Conservation (phyloP, 2,888 invertebrate genomes). For the Volucella inflata region DNA sequence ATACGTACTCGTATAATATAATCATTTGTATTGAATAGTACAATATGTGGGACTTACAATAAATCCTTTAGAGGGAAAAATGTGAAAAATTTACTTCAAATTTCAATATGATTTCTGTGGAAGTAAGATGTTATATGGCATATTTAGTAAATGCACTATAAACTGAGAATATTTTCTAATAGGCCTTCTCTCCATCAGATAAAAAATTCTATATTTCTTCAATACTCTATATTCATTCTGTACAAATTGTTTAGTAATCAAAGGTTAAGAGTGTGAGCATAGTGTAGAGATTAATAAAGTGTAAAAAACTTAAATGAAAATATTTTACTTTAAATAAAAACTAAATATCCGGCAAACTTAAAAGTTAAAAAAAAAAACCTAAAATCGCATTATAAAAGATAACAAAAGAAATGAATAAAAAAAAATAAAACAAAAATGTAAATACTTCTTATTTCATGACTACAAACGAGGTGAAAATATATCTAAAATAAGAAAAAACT, state of each 20-base stretch:
- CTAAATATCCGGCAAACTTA: background rate
- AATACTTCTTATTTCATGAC: conserved; percentile 59
- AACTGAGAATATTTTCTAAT: too few species aligned
- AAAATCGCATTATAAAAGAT: background rate
- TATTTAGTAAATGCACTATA: too few species aligned
- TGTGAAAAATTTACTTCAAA: too few species aligned
- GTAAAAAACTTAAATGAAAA: conserved; percentile 20
- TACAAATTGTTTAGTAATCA: conserved; percentile 10
- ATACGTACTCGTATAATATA: too few species aligned
- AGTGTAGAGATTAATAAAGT: conserved; percentile 43
- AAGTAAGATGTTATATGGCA: too few species aligned
- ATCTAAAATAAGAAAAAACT: conserved; percentile 49
- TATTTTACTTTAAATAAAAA: conserved; percentile 11
- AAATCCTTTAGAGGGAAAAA: too few species aligned
- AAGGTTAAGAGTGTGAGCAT: conserved; percentile 36
- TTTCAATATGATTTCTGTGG: too few species aligned
- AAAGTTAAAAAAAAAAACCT: conserved; percentile 8
- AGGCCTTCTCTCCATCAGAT: background rate
- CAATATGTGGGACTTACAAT: too few species aligned
- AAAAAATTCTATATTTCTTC: background rate
- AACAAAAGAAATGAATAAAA: conserved; percentile 17
- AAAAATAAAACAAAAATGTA: conserved; percentile 25
- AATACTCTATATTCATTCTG: conserved; percentile 13
- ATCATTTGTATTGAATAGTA: too few species aligned
- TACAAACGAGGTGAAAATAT: conserved; percentile 23